phyloP scores from a whole-genome alignment of 2,888 invertebrate genomes.

The Nemurella pictetii region DNA sequence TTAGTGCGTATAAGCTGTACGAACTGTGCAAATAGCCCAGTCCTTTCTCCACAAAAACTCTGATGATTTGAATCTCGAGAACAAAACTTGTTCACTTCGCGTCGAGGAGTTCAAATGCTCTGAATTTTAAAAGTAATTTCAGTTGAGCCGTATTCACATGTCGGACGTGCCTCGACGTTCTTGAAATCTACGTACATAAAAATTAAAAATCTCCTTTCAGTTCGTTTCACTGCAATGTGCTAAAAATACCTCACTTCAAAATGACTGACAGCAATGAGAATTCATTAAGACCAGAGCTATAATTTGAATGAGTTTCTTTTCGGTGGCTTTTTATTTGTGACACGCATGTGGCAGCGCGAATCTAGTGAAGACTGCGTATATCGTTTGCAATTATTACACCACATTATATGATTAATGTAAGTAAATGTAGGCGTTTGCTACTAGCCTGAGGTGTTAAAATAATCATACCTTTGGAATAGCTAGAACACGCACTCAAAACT shows the following conservation, averaged over 20 bases:
- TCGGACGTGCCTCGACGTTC: no score
- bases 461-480: not conserved
- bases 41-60: no score
- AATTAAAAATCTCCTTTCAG: not conserved
- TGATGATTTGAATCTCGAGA: no score
- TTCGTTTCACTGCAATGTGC: not conserved
- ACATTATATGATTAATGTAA: not conserved
- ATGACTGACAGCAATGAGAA: not conserved
- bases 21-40: no score
- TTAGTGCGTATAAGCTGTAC: no score
- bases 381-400: not conserved
- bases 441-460: not conserved
- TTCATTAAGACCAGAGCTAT: not conserved
- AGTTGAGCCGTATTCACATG: no score
- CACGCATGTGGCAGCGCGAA: not conserved
- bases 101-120: no score
- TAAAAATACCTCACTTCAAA: not conserved
- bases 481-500: not conserved
- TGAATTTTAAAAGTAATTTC: no score
- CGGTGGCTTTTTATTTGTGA: not conserved
- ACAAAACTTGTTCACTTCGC: no score
- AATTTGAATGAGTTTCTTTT: not conserved
- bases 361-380: not conserved
- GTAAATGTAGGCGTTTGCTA: not conserved
- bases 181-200: no score